A percentile compares a stretch with the other conserved stretches of the same genome.
Conservation (phyloP, 2,797 vertebrate genomes). For the Babyrousa celebensis region DNA sequence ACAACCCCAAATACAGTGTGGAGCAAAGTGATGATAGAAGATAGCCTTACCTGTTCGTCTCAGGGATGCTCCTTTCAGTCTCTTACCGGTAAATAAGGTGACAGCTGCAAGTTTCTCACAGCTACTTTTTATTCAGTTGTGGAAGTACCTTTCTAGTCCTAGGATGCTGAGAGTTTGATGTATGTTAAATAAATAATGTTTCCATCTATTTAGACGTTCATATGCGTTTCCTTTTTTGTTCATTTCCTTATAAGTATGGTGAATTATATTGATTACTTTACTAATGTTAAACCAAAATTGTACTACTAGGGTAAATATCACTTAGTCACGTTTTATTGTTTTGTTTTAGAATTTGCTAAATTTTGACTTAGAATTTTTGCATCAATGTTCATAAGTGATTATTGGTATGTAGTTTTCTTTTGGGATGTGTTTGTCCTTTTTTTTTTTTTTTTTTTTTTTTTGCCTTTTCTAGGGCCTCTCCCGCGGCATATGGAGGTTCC, state of each 20-base stretch:
- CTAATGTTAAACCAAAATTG: neutral
- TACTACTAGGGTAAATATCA: neutral
- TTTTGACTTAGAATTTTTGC: neutral
- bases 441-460: no score
- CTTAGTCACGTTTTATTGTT: neutral
- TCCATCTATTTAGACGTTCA: neutral
- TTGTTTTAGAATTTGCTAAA: neutral
- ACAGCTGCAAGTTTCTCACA: neutral
- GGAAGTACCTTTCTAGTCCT: neutral
- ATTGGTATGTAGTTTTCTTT: neutral
- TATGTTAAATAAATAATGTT: neutral
- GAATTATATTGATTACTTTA: neutral
- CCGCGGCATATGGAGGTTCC: no score
- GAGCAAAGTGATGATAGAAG: neutral
- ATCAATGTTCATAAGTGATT: neutral
- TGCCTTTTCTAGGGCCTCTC: no score
- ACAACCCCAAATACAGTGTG: neutral
- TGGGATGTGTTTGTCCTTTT: neutral
- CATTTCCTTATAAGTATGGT: neutral
- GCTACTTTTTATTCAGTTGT: neutral
- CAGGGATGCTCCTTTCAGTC: neutral
- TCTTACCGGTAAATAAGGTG: neutral
- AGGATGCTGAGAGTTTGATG: neutral
- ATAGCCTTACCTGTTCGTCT: neutral
- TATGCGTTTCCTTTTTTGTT: neutral